A percentile compares a stretch with the other conserved stretches of the same genome.
These are phyloP conservation scores for Harlomillsia oculata DNA, from an alignment of 1,140 invertebrate species.

Conservation along the genomic window DNA sequence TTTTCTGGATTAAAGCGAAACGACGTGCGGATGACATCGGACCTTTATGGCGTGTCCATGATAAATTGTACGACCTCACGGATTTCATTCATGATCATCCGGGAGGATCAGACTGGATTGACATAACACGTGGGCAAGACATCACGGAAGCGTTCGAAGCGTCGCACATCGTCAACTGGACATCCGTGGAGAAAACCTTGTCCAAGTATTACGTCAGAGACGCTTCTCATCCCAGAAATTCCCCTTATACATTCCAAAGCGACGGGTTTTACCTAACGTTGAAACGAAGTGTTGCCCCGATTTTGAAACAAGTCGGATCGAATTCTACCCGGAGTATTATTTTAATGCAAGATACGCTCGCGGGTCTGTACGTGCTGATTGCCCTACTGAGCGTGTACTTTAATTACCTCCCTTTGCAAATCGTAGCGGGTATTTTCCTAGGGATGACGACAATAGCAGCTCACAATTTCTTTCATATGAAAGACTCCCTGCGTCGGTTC, in stretches of 20 bases:
- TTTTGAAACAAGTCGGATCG: conserved; percentile 35
- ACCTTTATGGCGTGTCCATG: conserved; percentile 37
- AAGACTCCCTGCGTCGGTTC: conserved; percentile 71
- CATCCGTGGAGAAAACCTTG: conserved; percentile 28
- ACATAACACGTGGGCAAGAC: conserved; percentile 36
- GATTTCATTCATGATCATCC: conserved; percentile 37
- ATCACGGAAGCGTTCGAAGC: conserved; percentile 38
- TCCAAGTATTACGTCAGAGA: conserved; percentile 32
- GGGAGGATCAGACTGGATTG: conserved; percentile 37
- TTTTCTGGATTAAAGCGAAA: conserved; percentile 17
- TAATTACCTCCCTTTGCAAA: conserved; percentile 1
- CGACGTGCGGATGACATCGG: conserved; percentile 34
- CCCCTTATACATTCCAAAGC: conserved; percentile 32
- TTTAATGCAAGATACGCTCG: conserved; percentile 34
- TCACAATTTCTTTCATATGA: conserved; percentile 75
- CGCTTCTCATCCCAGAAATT: conserved; percentile 26
- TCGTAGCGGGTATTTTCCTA: conserved; percentile 48
- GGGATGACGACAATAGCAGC: conserved; percentile 49
- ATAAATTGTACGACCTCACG: conserved; percentile 38
- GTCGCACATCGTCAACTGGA: conserved; percentile 32
- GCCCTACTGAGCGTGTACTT: not conserved
- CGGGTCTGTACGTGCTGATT: conserved; percentile 19
- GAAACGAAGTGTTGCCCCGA: conserved; percentile 28
- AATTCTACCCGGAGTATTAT: conserved; percentile 27
- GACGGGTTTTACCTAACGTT: conserved; percentile 35